Evolutionary conservation across 2,888 invertebrate genomes (phyloP).

Genomic region (Drosophila mayaguana): DNA sequence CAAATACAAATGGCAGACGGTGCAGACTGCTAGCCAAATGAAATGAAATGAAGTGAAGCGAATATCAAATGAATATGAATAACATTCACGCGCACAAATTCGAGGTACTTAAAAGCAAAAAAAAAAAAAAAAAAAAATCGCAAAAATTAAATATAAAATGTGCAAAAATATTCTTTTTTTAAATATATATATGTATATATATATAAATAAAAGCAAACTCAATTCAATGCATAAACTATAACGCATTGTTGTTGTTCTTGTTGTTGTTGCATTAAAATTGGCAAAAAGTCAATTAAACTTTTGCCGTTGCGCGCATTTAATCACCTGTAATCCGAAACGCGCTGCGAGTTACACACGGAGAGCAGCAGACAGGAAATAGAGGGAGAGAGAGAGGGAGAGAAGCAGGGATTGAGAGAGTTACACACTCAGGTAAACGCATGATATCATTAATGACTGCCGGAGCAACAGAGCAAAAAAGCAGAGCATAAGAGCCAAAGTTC

Average conservation of each 20-base stretch:
- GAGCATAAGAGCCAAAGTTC: constrained; percentile 16
- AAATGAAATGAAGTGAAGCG: constrained; percentile 50
- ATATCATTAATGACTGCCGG: constrained; percentile 43
- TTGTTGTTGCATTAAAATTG: constrained; percentile 49
- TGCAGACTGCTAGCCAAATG: constrained; percentile 35
- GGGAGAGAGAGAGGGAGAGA: neutral
- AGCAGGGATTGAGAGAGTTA: neutral
- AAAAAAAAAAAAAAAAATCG: neutral
- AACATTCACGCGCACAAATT: constrained; percentile 50
- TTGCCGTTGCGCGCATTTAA: constrained; percentile 57
- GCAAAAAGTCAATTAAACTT: constrained; percentile 70
- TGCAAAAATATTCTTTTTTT: too few relatives aligned
- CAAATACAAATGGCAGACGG: constrained; percentile 15
- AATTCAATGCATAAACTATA: constrained; percentile 4
- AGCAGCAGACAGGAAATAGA: neutral
- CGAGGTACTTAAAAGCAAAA: constrained; percentile 16
- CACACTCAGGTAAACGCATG: constrained; percentile 21
- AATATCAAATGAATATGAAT: constrained; percentile 56
- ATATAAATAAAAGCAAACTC: neutral
- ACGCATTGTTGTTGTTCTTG: constrained; percentile 29
- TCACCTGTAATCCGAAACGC: constrained; percentile 68
- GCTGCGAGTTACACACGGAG: neutral
- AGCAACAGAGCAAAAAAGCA: constrained; percentile 4
- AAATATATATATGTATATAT: neutral
- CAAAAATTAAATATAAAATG: constrained; percentile 14